Conservation (phyloP, 2,888 invertebrate genomes). For the Cantharis rustica region DNA sequence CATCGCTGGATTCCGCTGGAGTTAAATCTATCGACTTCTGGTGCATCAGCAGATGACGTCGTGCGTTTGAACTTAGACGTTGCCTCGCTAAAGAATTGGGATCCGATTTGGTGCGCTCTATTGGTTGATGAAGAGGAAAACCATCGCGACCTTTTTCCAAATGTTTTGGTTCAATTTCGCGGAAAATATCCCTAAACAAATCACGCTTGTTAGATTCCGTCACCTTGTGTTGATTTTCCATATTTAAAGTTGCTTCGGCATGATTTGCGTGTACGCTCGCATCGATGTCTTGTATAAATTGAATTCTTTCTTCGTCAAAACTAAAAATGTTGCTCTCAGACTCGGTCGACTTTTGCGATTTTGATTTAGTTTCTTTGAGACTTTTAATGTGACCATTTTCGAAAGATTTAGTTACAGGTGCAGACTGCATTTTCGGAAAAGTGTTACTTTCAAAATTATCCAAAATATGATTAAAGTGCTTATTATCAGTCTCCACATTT, state of each 20-base stretch:
- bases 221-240: slow-evolving; percentile 40
- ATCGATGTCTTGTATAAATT: slow-evolving; percentile 66
- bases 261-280: slow-evolving; percentile 44
- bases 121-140: slow-evolving; percentile 68
- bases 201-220: slow-evolving; percentile 43
- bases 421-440: slow-evolving; percentile 52
- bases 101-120: slow-evolving; percentile 85
- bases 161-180: slow-evolving; percentile 72
- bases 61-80: slow-evolving; percentile 71
- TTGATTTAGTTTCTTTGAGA: slow-evolving; percentile 47
- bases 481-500: slow-evolving; percentile 71
- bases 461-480: slow-evolving; percentile 60
- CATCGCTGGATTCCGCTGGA: slow-evolving; percentile 84
- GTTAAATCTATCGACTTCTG: slow-evolving; percentile 85
- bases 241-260: slow-evolving; percentile 45
- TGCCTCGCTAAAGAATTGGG: slow-evolving; percentile 79
- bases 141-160: slow-evolving; percentile 50
- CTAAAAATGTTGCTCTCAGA: slow-evolving; percentile 76
- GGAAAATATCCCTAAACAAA: slow-evolving; percentile 55
- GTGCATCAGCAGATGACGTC: slow-evolving; percentile 81
- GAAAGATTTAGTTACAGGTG: slow-evolving; percentile 15
- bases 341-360: slow-evolving; percentile 66
- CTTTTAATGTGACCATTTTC: slow-evolving; percentile 19
- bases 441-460: slow-evolving; percentile 59
- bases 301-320: slow-evolving; percentile 77